Evolutionary conservation across 2,888 invertebrate genomes (phyloP).

Genomic region (Molanna angustata): DNA sequence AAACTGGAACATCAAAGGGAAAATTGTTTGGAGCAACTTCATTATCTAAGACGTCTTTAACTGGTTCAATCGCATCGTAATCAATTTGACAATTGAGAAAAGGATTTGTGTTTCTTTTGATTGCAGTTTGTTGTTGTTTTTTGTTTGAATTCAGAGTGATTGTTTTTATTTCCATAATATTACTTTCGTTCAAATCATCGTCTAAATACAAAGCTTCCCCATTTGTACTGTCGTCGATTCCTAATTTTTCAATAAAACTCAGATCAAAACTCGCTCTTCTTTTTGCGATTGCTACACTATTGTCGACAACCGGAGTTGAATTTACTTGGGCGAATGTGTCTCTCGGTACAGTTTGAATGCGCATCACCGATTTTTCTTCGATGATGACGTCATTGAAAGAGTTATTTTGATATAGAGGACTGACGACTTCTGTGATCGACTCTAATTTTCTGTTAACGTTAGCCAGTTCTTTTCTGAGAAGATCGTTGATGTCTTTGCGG

Average conservation of each 20-base stretch:
- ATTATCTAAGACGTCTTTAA: too few species aligned
- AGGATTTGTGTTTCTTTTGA: conserved; percentile 44
- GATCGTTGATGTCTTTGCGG: conserved; percentile 43
- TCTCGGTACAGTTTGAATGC: conserved; percentile 33
- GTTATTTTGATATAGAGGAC: conserved; percentile 23
- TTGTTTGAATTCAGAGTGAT: conserved; percentile 44
- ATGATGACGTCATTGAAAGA: conserved; percentile 36
- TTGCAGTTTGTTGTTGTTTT: neutral
- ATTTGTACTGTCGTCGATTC: conserved; percentile 44
- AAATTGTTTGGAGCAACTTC: conserved; percentile 15
- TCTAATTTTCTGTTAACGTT: conserved; percentile 43
- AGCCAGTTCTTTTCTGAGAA: conserved; percentile 45
- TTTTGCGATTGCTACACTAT: conserved; percentile 45
- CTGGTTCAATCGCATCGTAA: conserved; percentile 13
- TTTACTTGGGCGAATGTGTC: conserved; percentile 36
- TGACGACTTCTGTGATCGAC: conserved; percentile 19
- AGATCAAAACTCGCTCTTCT: conserved; percentile 35
- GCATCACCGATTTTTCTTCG: conserved; percentile 41
- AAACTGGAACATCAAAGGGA: conserved; percentile 29
- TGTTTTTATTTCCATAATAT: conserved; percentile 56
- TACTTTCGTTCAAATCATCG: conserved; percentile 54
- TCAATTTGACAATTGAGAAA: conserved; percentile 42
- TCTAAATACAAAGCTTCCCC: conserved; percentile 49
- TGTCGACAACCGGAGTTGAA: conserved; percentile 44
- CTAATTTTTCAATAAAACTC: conserved; percentile 51